A percentile compares a stretch with the other conserved stretches of the same genome.
These are phyloP conservation scores for Setophaga coronata DNA, from an alignment of 2,113 vertebrate genomes.

Conservation along the genomic window DNA sequence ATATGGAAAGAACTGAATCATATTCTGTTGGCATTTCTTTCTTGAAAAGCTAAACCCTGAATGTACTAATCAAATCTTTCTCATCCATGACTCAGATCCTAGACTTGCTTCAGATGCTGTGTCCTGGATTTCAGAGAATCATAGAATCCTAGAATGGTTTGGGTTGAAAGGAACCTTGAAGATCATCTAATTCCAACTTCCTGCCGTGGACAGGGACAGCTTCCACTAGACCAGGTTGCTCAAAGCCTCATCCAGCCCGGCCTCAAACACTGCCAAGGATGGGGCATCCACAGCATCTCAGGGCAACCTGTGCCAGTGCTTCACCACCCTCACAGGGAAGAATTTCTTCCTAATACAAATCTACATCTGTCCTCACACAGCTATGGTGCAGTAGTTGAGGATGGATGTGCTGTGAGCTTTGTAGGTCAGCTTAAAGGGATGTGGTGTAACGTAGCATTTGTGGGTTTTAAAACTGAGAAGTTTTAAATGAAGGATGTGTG, in stretches of 20 bases:
- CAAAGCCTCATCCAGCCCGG: not conserved
- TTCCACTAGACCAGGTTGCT: not conserved
- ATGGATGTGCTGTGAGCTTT: not conserved
- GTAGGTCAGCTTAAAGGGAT: not conserved
- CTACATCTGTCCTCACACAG: not conserved
- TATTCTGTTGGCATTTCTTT: not conserved
- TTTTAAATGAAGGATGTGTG: not conserved
- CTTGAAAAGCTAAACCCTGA: not conserved
- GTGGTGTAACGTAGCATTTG: rapidly evolving
- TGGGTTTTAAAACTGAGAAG: not conserved
- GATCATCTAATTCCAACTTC: not conserved
- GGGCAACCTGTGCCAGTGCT: not conserved
- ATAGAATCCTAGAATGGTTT: not conserved
- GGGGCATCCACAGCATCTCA: not conserved
- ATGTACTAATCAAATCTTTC: not conserved
- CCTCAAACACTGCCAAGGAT: not conserved
- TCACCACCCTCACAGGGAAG: not conserved
- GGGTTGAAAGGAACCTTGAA: not conserved
- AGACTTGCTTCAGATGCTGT: not conserved
- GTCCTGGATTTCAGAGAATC: not conserved
- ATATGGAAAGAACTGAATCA: not conserved
- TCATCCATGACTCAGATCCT: not conserved
- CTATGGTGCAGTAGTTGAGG: not conserved
- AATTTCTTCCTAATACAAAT: not conserved
- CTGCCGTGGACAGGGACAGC: not conserved